A percentile compares a stretch with the other conserved stretches of the same genome.
These are phyloP conservation scores for Staurois parvus DNA, from an alignment of 2,797 vertebrate genomes.

Conservation along the genomic window DNA sequence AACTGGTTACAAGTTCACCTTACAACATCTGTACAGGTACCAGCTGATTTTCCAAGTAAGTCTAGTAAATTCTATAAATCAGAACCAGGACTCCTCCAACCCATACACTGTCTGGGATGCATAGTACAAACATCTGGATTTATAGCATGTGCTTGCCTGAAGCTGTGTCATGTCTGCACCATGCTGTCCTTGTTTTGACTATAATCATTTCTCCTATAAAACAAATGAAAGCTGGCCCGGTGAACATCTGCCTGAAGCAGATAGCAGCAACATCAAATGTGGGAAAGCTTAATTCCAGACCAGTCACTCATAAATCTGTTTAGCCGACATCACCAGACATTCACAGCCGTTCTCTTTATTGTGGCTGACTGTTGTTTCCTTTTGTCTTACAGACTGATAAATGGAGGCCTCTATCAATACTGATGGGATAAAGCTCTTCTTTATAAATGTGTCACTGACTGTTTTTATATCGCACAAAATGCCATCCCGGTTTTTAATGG, in stretches of 20 bases:
- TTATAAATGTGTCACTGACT: neutral
- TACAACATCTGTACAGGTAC: neutral
- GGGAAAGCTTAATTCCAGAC: constrained; percentile 44
- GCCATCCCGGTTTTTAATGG: neutral
- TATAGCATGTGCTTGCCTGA: neutral
- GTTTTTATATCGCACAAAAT: neutral
- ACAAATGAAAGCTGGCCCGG: neutral
- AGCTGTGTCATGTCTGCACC: constrained; percentile 3
- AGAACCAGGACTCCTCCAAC: neutral
- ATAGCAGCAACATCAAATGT: constrained; percentile 33
- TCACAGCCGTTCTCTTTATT: neutral
- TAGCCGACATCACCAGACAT: neutral
- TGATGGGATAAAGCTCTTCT: neutral
- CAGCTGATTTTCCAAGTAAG: neutral
- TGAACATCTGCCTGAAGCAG: constrained; percentile 35
- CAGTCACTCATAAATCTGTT: constrained; percentile 36
- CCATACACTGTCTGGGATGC: neutral
- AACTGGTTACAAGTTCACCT: too few relatives aligned
- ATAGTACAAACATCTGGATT: constrained; percentile 17
- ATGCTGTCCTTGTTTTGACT: neutral
- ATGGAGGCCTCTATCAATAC: neutral
- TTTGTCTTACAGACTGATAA: constrained; percentile 45
- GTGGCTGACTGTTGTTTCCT: neutral
- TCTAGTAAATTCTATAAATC: neutral
- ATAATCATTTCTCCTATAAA: constrained; percentile 4